These are phyloP conservation scores for Potamarius usumacintae DNA, from an alignment of 2,113 vertebrate species.

Conservation along the genomic window DNA sequence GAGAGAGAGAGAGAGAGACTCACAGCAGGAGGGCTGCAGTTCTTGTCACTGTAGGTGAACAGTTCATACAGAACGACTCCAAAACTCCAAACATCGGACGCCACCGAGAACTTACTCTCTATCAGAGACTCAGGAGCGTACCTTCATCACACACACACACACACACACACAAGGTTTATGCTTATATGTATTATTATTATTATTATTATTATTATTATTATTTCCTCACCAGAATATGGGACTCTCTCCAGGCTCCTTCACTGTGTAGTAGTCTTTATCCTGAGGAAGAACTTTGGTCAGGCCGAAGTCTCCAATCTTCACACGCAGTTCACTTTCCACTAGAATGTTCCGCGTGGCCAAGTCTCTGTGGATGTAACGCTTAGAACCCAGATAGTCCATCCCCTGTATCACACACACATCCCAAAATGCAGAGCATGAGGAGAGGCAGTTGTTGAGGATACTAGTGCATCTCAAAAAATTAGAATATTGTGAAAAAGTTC, in stretches of 20 bases:
- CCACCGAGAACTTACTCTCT: slow-evolving; percentile 96
- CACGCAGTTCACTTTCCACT: slow-evolving; percentile 93
- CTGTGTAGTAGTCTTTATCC: slow-evolving; percentile 98
- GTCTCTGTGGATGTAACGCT: slow-evolving; percentile 94
- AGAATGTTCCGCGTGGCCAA: slow-evolving; percentile 95
- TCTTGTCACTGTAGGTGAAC: slow-evolving; percentile 94
- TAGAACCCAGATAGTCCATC: slow-evolving; percentile 95
- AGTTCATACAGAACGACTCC: slow-evolving; percentile 96
- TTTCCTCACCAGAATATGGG: slow-evolving; percentile 95
- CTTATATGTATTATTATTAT: neutral
- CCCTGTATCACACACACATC: slow-evolving; percentile 71
- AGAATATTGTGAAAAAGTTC: too few species aligned
- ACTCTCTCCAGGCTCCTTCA: slow-evolving; percentile 94
- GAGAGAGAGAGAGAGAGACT: slow-evolving; percentile 40
- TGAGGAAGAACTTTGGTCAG: slow-evolving; percentile 95
- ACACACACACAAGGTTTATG: slow-evolving; percentile 7
- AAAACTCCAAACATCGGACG: slow-evolving; percentile 97
- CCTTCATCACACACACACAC: slow-evolving; percentile 71
- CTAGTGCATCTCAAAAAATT: too few species aligned
- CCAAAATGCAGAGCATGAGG: neutral
- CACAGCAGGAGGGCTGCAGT: slow-evolving; percentile 91
- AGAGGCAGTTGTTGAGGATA: neutral
- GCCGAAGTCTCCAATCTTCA: slow-evolving; percentile 98
- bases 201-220: neutral
- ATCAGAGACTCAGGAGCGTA: slow-evolving; percentile 97